Conservation (phyloP, 2,113 vertebrate genomes). For the Megaceryle torquata region DNA sequence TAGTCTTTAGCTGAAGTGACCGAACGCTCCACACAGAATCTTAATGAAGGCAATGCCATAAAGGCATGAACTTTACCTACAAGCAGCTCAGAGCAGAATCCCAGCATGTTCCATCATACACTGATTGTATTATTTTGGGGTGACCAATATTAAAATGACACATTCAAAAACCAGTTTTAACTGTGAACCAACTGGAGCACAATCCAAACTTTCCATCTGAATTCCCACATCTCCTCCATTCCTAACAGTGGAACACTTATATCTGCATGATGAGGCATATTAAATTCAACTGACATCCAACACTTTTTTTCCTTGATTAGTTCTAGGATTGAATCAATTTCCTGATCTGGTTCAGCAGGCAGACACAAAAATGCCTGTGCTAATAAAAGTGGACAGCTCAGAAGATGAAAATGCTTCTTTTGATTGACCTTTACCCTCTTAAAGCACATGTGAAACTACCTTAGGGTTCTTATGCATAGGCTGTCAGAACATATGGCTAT, state of each 20-base stretch:
- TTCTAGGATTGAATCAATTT: neutral
- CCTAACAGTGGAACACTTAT: neutral
- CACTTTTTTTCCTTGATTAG: slow-evolving; percentile 1
- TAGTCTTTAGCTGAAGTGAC: neutral
- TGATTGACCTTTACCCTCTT: neutral
- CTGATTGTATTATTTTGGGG: neutral
- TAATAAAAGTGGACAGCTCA: neutral
- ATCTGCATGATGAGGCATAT: neutral
- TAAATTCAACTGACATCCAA: neutral
- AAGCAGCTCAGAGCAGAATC: neutral
- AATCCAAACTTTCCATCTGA: neutral
- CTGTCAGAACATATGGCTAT: neutral
- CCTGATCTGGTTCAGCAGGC: slow-evolving; percentile 1
- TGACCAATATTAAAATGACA: neutral
- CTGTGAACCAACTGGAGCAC: neutral
- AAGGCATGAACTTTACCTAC: neutral
- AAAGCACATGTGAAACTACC: neutral
- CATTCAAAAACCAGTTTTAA: neutral
- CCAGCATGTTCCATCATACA: neutral
- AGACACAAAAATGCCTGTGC: neutral
- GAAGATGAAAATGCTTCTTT: neutral
- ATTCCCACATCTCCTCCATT: neutral
- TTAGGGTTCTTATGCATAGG: neutral
- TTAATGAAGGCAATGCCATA: neutral
- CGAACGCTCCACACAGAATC: neutral